Conservation (phyloP, 2,888 invertebrate genomes). For the Erannis defoliaria region DNA sequence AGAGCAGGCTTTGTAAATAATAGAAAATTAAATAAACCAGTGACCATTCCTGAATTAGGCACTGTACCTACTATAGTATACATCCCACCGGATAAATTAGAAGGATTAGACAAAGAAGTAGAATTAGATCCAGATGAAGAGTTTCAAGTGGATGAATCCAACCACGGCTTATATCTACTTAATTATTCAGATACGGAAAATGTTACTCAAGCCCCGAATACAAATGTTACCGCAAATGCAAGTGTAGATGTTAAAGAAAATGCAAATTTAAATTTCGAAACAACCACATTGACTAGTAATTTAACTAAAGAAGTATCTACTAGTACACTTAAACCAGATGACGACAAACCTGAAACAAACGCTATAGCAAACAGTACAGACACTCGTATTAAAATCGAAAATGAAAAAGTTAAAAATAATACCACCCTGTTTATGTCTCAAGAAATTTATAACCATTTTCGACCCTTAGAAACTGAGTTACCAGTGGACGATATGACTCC, state of each 20-base stretch:
- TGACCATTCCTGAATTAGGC: constrained; percentile 60
- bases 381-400: constrained; percentile 67
- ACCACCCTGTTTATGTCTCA: constrained; percentile 87
- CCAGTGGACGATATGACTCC: constrained; percentile 89
- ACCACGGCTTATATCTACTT: constrained; percentile 81
- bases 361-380: constrained; percentile 73
- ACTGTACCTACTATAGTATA: constrained; percentile 74
- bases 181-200: constrained; percentile 83
- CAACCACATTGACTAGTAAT: constrained; percentile 48
- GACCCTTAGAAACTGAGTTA: constrained; percentile 87
- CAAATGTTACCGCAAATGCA: constrained; percentile 59
- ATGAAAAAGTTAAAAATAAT: constrained; percentile 77
- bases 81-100: constrained; percentile 79
- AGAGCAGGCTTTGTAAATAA: constrained; percentile 77
- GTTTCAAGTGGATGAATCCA: constrained; percentile 85
- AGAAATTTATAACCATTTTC: constrained; percentile 88
- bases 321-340: constrained; percentile 45
- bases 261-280: constrained; percentile 52
- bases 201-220: constrained; percentile 63
- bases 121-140: constrained; percentile 84
- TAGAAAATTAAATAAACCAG: constrained; percentile 66
- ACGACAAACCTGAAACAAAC: constrained; percentile 66
- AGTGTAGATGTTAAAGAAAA: constrained; percentile 59
- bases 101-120: constrained; percentile 77
- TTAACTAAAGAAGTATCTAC: constrained; percentile 47